Evolutionary conservation across 2,797 vertebrate genomes (phyloP).

Genomic region (Gobio occitaniae): DNA sequence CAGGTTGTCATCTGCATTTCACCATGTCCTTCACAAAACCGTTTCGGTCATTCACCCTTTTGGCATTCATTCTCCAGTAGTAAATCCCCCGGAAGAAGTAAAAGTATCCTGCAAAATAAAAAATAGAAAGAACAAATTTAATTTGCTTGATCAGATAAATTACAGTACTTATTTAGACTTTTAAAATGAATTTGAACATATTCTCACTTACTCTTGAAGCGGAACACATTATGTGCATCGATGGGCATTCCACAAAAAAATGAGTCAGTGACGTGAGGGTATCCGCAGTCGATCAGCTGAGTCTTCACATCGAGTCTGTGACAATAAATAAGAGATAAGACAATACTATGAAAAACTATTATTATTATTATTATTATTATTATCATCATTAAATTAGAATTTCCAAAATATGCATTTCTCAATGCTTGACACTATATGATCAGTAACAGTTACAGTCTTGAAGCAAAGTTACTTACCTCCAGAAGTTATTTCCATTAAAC

Average conservation of each 20-base stretch:
- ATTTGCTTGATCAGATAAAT: not conserved
- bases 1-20: not conserved
- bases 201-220: conserved; percentile 83
- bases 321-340: conserved; percentile 40
- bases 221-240: conserved; percentile 86
- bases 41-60: conserved; percentile 26
- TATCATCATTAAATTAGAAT: not conserved
- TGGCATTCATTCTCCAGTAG: conserved; percentile 90
- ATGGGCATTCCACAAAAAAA: conserved; percentile 86
- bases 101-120: conserved; percentile 76
- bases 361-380: not conserved
- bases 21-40: too few species aligned
- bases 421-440: not conserved
- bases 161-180: not conserved
- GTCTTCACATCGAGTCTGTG: conserved; percentile 87
- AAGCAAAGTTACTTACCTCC: conserved; percentile 82
- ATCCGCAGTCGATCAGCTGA: conserved; percentile 84
- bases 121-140: conserved; percentile 51
- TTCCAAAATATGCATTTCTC: not conserved
- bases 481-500: conserved; percentile 85
- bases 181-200: not conserved
- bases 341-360: not conserved
- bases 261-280: conserved; percentile 75
- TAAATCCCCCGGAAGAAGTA: conserved; percentile 89
- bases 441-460: not conserved